Evolutionary conservation across 2,888 invertebrate species (phyloP).

Genomic region (Julus scandinavius): DNA sequence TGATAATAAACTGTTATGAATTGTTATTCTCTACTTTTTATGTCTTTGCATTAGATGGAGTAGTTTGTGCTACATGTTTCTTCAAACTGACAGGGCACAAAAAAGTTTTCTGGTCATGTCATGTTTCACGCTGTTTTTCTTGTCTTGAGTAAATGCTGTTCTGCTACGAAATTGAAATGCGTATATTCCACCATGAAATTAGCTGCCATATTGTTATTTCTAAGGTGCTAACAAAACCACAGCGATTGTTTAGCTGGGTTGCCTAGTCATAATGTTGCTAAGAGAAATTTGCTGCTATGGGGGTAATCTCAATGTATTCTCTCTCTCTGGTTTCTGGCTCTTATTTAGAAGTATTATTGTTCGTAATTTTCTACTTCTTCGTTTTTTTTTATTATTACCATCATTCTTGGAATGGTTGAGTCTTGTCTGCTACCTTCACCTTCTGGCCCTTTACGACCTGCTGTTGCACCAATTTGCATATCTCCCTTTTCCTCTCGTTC

Average conservation of each 20-base stretch:
- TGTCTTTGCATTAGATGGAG: background rate
- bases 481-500: background rate
- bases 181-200: slow-evolving; percentile 9
- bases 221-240: background rate
- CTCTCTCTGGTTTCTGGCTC: background rate
- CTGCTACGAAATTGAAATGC: background rate
- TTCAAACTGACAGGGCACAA: background rate
- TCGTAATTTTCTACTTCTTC: background rate
- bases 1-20: background rate
- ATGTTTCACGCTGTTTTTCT: background rate
- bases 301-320: background rate
- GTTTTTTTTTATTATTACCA: background rate
- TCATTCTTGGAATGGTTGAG: slow-evolving; percentile 6
- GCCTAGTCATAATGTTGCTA: background rate
- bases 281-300: background rate
- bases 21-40: background rate
- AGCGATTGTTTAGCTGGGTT: background rate
- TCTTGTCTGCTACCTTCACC: slow-evolving; percentile 14
- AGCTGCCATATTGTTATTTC: background rate
- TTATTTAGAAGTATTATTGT: background rate
- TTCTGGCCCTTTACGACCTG: slow-evolving; percentile 34
- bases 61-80: background rate
- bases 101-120: background rate
- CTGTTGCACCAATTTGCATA: slow-evolving; percentile 28
- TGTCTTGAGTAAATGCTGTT: background rate